A percentile compares a stretch with the other conserved stretches of the same genome.
Evolutionary conservation across 1,140 invertebrate genomes (phyloP).

Genomic region (Rhopalosiphum maidis): DNA sequence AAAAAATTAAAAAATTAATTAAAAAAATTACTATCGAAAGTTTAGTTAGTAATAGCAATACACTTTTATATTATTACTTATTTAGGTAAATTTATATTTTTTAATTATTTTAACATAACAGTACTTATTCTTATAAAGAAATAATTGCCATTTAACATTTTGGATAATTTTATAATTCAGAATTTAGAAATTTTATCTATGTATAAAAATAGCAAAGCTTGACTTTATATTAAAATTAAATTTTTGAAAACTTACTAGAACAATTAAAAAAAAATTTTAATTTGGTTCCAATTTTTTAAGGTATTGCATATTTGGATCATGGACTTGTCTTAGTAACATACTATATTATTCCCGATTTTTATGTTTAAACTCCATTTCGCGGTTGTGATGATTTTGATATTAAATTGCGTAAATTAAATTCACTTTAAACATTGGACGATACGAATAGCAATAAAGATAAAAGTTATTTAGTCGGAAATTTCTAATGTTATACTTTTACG

Average conservation of each 20-base stretch:
- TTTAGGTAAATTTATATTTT: neutral
- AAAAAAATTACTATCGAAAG: neutral
- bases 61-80: neutral
- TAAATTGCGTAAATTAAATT: neutral
- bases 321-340: neutral
- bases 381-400: neutral
- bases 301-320: neutral
- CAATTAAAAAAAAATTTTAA: neutral
- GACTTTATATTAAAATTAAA: neutral
- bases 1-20: conserved; percentile 61
- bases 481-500: neutral
- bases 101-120: neutral
- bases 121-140: neutral
- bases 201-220: neutral
- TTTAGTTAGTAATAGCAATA: neutral
- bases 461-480: neutral
- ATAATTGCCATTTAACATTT: neutral
- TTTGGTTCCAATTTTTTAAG: neutral
- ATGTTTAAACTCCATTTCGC: neutral
- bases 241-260: neutral
- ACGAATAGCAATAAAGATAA: neutral
- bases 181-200: neutral
- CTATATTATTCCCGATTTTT: neutral
- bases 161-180: neutral
- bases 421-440: neutral